A percentile compares a stretch with the other conserved stretches of the same genome.
phyloP scores from a whole-genome alignment of 2,888 invertebrate genomes.

The Agriopis aurantiaria region DNA sequence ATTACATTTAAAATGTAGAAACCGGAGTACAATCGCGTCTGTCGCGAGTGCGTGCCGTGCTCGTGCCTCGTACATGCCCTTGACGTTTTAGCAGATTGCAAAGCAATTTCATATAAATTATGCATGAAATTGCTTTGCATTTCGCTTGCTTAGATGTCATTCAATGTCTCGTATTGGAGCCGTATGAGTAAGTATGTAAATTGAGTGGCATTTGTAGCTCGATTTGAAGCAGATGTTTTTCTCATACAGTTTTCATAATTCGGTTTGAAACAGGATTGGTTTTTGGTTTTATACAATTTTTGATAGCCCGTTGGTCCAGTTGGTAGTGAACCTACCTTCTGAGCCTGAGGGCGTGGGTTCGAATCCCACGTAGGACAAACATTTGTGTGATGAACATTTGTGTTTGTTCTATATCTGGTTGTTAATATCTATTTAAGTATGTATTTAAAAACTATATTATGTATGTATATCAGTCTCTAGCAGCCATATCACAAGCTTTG shows the following conservation, averaged over 20 bases:
- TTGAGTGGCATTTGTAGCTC: slow-evolving; percentile 30
- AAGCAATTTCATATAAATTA: slow-evolving; percentile 42
- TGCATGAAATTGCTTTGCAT: slow-evolving; percentile 40
- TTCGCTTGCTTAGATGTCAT: slow-evolving; percentile 38
- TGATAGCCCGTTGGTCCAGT: too few relatives aligned
- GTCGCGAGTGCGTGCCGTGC: slow-evolving; percentile 27
- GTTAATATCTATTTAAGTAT: too few relatives aligned
- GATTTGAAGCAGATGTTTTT: slow-evolving; percentile 27
- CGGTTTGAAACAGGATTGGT: not conserved
- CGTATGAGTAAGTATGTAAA: slow-evolving; percentile 34
- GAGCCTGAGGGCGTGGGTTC: too few relatives aligned
- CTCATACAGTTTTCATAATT: slow-evolving; percentile 10
- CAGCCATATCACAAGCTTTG: too few relatives aligned
- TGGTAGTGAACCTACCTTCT: too few relatives aligned
- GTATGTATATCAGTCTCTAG: too few relatives aligned
- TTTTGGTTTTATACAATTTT: not conserved
- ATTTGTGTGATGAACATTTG: too few relatives aligned
- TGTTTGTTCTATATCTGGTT: too few relatives aligned
- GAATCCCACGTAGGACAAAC: too few relatives aligned
- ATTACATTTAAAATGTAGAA: slow-evolving; percentile 28
- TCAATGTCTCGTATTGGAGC: slow-evolving; percentile 36
- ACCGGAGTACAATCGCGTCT: slow-evolving; percentile 16
- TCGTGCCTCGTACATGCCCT: slow-evolving; percentile 34
- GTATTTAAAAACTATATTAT: too few relatives aligned
- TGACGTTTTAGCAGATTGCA: slow-evolving; percentile 41